These are phyloP conservation scores for Pandion haliaetus DNA, from an alignment of 2,113 vertebrate genomes.

Conservation along the genomic window DNA sequence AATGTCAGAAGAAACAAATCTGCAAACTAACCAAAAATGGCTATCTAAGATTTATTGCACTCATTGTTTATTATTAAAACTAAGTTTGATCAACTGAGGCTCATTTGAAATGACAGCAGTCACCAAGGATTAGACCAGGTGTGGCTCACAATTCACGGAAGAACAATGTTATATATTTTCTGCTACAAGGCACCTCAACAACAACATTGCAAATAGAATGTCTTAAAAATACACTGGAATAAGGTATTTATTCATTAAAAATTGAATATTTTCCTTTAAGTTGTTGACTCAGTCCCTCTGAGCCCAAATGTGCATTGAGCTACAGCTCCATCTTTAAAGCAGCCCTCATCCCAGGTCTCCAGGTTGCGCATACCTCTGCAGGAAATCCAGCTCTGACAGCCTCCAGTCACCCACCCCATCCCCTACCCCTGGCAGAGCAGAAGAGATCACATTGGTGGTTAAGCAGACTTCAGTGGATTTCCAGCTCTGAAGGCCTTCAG, in stretches of 20 bases:
- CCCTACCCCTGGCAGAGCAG: neutral
- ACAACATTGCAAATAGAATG: neutral
- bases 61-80: neutral
- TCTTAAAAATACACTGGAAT: neutral
- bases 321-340: neutral
- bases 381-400: neutral
- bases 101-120: neutral
- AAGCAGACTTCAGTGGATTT: neutral
- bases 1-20: neutral
- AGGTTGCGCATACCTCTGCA: neutral
- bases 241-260: neutral
- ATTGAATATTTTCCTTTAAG: neutral
- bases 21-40: neutral
- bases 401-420: no score
- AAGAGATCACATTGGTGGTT: rapidly evolving
- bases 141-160: neutral
- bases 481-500: neutral
- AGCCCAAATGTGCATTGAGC: rapidly evolving
- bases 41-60: neutral
- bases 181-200: neutral
- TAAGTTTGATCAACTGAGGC: neutral
- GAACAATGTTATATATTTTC: neutral
- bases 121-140: neutral
- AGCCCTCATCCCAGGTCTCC: neutral
- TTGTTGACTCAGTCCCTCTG: neutral